Base-by-base conservation (phyloP, 2,888 invertebrate species). In the Imbricaverruca yamaguchii region DNA sequence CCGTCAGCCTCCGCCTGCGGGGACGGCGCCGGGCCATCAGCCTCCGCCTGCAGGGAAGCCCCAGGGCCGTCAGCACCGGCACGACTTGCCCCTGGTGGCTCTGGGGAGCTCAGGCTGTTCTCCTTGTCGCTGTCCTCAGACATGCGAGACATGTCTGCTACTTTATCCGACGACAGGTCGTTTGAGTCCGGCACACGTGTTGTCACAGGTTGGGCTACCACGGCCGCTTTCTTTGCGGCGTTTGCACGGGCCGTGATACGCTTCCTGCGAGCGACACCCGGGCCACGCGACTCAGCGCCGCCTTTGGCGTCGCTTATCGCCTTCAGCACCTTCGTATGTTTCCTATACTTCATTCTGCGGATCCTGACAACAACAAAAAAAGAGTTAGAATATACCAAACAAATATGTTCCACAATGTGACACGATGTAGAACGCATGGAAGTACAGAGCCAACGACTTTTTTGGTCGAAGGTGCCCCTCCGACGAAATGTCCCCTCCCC, bases 41-140 rank as follows among this genome's bases (percentile, higher is more conserved):
- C 1, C 23, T 13, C 67, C 15, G 23, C 8, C 67, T 8, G 69
- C 39, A 2, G 69, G 13, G 23, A 6, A 1, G 7, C 1, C 21
- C 6, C 13, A 10, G 69, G 10, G 39, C 69, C 69, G 13, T 4
- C 39, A 13, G 3, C 69, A 6, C 13, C 21, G 4, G 8, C 15
- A n/a, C 23, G 65, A 23, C 65, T 23, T 6, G 13, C 25, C 15
- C 11, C 13, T 13, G 53, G 74, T 55, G 11, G 15, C 55, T 11
- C 23, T 10, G 53, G n/a, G 7, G 74, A 21, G 74, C 23, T 21
- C 18, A 10, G 9, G 55, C 74, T 21, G 74, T 74, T 74, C 55
- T 74, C 74, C 74, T 74, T 74, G 74, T 74, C 74, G 21, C 74
- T 74, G 74, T 74, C 74, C 23, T 74, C 74, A 1, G 21, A 21